Evolutionary conservation across 1,140 invertebrate species (phyloP).

Genomic region (Drosophila parabipectinata): DNA sequence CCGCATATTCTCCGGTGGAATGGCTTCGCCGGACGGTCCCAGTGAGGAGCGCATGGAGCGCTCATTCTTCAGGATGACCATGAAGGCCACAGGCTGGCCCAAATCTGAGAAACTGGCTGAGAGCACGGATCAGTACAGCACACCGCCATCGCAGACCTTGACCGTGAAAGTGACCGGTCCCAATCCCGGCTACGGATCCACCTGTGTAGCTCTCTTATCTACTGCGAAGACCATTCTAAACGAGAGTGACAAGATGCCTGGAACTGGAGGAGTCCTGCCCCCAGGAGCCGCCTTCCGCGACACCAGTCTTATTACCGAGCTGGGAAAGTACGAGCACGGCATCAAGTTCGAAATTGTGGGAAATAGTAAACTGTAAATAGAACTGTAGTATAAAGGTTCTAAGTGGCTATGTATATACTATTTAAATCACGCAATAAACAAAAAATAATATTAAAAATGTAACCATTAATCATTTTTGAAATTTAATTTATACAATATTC

Average conservation of each 20-base stretch:
- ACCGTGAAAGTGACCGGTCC: slow-evolving; percentile 87
- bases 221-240: slow-evolving; percentile 90
- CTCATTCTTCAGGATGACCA: slow-evolving; percentile 87
- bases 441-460: no score
- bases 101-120: slow-evolving; percentile 87
- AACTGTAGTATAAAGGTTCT: no score
- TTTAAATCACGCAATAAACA: no score
- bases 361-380: slow-evolving; percentile 48
- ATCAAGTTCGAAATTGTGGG: slow-evolving; percentile 81
- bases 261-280: slow-evolving; percentile 85
- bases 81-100: slow-evolving; percentile 92
- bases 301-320: slow-evolving; percentile 77
- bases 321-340: slow-evolving; percentile 82
- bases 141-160: slow-evolving; percentile 88
- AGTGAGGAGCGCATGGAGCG: slow-evolving; percentile 87
- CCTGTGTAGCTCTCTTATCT: slow-evolving; percentile 89
- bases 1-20: slow-evolving; percentile 89
- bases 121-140: slow-evolving; percentile 86
- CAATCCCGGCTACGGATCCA: slow-evolving; percentile 94
- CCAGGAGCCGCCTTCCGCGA: slow-evolving; percentile 78
- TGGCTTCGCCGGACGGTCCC: slow-evolving; percentile 88
- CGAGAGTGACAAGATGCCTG: slow-evolving; percentile 91
- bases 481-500: background rate
- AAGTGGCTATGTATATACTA: no score
- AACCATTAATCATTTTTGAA: no score